Base-by-base conservation (phyloP, 2,888 invertebrate genomes). In the Atrina japonica region DNA sequence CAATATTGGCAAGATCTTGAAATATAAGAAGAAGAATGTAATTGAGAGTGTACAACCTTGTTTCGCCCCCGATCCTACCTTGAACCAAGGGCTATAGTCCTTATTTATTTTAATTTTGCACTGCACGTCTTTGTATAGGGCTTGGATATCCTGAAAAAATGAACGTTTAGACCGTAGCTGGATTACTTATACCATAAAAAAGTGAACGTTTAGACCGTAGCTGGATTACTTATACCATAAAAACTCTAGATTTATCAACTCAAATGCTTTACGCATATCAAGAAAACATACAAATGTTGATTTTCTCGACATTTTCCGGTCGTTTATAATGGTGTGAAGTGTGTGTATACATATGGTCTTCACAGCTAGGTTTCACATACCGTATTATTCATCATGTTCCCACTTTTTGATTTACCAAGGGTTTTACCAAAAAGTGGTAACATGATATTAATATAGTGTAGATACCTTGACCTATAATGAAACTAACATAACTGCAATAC, bases 301-400 rank as follows among this genome's bases (percentile, higher is more conserved):
- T 50, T 59, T 43, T 7, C 29, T 66, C 21, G 59, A n/a, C 9
- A 47, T 21, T 27, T 58, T 65, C 21, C 61, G 43, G 40, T 65
- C 65, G 25, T 61, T 70, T 30, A 66, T 16, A n/a, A 70, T 50
- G 16, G 63, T 45, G 40, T 65, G 58, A 5, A 73, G 52, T 14
- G 66, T 52, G 30, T 50, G 55, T 21, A 74, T n/a, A n/a, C n/a
- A n/a, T 67, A 29, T 74, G 70, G 40, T 74, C 74, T 29, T 60
- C 47, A 30, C 70, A 70, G 27, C 61, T 69, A 29, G 66, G 59
- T 1, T n/a, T 52, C 52, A 50, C 9, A 11, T 14, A 11, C 9
- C 41, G 41, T 14, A 41, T 41, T 11, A 41, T 41, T 11, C 41
- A 41, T 41, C 41, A 14, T 41, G 41, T n/a, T n/a, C n/a, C n/a